Percentiles rank a stretch among this genome's conserved stretches.
Evolutionary conservation across 2,888 invertebrate species (phyloP).

Genomic region (Pemphredon lugubris): DNA sequence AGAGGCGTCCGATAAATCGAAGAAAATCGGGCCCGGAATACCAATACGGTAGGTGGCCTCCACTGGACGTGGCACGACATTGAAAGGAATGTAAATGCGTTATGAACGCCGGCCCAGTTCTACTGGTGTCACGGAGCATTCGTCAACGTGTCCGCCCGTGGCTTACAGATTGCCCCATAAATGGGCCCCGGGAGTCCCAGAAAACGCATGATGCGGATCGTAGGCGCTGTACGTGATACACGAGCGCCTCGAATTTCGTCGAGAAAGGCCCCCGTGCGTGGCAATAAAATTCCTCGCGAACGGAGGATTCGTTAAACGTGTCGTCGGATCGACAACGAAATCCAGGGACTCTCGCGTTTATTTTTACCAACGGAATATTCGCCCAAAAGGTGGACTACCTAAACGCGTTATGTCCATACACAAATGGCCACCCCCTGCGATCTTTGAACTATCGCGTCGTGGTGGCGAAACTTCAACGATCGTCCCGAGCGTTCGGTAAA

Average conservation of each 20-base stretch:
- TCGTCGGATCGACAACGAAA: not conserved
- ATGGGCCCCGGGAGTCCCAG: conserved; percentile 42
- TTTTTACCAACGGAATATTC: too few species aligned
- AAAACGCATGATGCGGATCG: conserved; percentile 43
- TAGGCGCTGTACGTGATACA: conserved; percentile 55
- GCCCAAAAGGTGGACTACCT: too few species aligned
- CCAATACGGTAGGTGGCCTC: conserved; percentile 72
- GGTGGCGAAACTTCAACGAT: too few species aligned
- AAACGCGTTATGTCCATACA: too few species aligned
- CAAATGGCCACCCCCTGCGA: too few species aligned
- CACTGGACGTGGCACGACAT: conserved; percentile 75
- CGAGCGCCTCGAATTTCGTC: conserved; percentile 31
- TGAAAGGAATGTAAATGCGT: conserved; percentile 79
- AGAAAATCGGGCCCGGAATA: conserved; percentile 70
- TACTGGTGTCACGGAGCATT: conserved; percentile 55
- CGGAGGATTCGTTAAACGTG: conserved; percentile 1
- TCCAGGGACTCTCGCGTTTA: too few species aligned
- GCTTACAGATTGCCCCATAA: conserved; percentile 68
- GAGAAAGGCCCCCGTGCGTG: conserved; percentile 18
- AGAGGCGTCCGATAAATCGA: conserved; percentile 73
- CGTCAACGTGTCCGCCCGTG: conserved; percentile 44
- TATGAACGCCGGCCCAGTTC: conserved; percentile 74
- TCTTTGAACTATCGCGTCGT: too few species aligned
- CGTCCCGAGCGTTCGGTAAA: too few species aligned
- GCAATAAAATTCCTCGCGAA: not conserved